Base-by-base conservation (phyloP, 2,888 invertebrate species). In the Lasioglossum calceatum region DNA sequence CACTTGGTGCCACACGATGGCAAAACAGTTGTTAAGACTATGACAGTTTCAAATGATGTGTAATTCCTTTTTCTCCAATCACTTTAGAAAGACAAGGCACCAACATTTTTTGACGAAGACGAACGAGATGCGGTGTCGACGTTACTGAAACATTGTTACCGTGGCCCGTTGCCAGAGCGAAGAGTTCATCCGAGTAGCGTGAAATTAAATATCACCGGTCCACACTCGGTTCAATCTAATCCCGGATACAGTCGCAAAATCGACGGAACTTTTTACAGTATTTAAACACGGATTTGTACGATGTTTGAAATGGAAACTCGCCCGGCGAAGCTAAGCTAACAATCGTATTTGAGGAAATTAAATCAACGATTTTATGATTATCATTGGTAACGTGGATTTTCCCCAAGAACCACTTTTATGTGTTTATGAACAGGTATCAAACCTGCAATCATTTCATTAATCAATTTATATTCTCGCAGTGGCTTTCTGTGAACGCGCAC, bases 191-290 rank as follows among this genome's bases (percentile, higher is more conserved):
- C 97, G 12, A 97, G 97, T 94, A 97, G 97, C 92, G 96, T 98
- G 75, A 98, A 98, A 95, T 95, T 98, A 80, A 98, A 98, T 96
- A 97, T 97, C 94, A 97, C 97, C n/a, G 97, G 98, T 7, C 97
- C 97, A 61, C 98, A 98, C 94, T 97, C 97, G 23, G 97, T 98
- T 89, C 97, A 97, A 95, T 98, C 98, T 42, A 98, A 98, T 94
- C 97, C 97, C 86, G 98, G 98, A 4, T 98, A 97, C 95, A 97
- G 97, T 84, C 96, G 98, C 91, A 98, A 98, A 95, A 96, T 97
- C 12, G 97, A 97, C 71, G 98, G 95, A 88, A 94, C 95, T 81
- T 94, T 93, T 90, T 95, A 94, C 90, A 91, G 92, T 89, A 92
- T 94, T 84, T 81, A 81, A 94, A 83, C 87, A 84, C 77, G 87